Base-by-base conservation (phyloP, 2,797 vertebrate genomes). In the Moxostoma hubbsi region DNA sequence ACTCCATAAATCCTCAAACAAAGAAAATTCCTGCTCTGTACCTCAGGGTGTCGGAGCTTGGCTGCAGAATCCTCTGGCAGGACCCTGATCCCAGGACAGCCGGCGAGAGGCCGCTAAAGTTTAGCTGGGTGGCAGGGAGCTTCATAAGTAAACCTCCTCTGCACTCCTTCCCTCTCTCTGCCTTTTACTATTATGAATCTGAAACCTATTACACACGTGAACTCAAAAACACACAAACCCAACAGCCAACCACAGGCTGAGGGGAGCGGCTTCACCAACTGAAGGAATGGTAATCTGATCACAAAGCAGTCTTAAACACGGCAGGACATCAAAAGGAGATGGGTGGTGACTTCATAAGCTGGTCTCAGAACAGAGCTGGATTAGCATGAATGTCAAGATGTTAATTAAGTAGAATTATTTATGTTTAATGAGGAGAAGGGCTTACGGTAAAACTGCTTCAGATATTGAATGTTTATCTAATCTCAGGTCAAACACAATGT, bases 221-320 rank as follows among this genome's bases (percentile, higher is more conserved):
- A 36, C 36, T 36, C 36, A 36, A 36, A 51, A 65, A 49, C 62
- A 64, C 59, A 18, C 68, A 72, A 61, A 74, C 61, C 49, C 70
- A 82, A 49, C 79, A 85, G 80, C 84, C 84, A 85, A 85, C 74
- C 85, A 82, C 84, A 84, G 75, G 81, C 80, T 72, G 75, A 80
- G 82, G 63, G 86, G 84, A 59, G 84, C 57, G 82, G 86, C 78
- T 64, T 84, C 16, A 68, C 47, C 67, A 10, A 55, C 45, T 50
- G 58, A 70, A 82, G 46, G 68, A 72, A 71, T 57, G 77, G 79
- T 79, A 83, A 83, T 78, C 79, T 82, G 86, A 85, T 85, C 82
- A 73, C 79, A 77, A 73, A 81, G 69, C 82, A 83, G 79, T 68
- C 55, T 76, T 15, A 73, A 68, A 5, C 63, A 46, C 6, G 10